Evolutionary conservation across 2,888 invertebrate genomes (phyloP), one percentile per base, ranked within the genome.

Genomic region (Macaria liturata): DNA sequence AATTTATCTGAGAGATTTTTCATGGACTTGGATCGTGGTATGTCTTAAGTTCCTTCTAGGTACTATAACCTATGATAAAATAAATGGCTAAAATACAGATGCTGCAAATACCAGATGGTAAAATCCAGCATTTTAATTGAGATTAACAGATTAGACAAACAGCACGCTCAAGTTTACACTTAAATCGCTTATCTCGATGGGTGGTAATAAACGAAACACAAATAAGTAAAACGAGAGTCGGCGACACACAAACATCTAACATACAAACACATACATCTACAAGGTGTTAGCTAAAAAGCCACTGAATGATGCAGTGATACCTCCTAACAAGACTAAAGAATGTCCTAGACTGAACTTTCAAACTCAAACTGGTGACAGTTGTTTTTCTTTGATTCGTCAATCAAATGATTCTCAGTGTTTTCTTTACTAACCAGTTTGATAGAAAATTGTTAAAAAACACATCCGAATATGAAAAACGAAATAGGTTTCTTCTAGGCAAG

Each of bases 301-400:
- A 75, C 87, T 91, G 89, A 91, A 91, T 91, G 86, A 91, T 91
- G 85, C 89, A 91, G 89, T 78, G 89, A 82, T 87, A 86, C 85
- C 85, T 74, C 86, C 83, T 68, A 84, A 89, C 89, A 88, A 80
- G 84, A 80, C 81, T 76, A 86, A 80, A 74, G 91, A 85, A 91
- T 91, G 85, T 85, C 80, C 78, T 85, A 81, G 86, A 84, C 83
- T 83, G 84, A 72, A 78, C 71, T 75, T 81, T 3, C 4, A 37
- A 7, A 37, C 34, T 37, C 34, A 37, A 37, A 7, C 80, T 76
- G 76, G 75, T 75, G 78, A 77, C 59, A 45, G 76, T 88, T 88
- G 90, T 88, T 88, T 80, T 20, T 20, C 20, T 20, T 20, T 20
- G 20, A 20, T 20, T 2, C 20, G 20, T 20, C 2, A 20, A 20